These are phyloP conservation scores for Melanchra persicariae DNA, from an alignment of 2,888 invertebrate genomes.

Conservation along the genomic window DNA sequence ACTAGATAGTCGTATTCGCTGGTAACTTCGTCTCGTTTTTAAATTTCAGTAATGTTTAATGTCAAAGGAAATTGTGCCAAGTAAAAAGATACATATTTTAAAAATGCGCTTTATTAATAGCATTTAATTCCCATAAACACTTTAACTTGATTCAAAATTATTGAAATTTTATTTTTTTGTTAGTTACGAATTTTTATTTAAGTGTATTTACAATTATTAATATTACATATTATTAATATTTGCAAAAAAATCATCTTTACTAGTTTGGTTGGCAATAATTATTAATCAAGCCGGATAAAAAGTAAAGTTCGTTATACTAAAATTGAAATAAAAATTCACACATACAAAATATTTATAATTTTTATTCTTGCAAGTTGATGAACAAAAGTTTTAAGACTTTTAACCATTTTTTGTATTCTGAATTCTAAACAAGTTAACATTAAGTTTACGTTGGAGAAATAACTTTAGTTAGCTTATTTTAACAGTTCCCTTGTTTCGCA, in stretches of 20 bases:
- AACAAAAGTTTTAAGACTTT: neutral
- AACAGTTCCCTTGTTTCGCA: neutral
- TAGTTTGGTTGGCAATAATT: neutral
- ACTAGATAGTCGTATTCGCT: neutral
- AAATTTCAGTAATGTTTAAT: neutral
- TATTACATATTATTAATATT: no score
- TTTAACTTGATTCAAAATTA: no score
- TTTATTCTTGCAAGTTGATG: conserved; percentile 2
- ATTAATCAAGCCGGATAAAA: conserved; percentile 5
- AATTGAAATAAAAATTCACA: neutral
- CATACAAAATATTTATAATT: neutral
- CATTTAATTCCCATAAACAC: no score
- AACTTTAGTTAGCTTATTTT: neutral
- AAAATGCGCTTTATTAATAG: no score
- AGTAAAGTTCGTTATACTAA: conserved; percentile 1
- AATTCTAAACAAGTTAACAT: conserved; percentile 7
- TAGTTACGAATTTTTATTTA: no score
- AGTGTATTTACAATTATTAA: no score
- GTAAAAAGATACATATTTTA: neutral
- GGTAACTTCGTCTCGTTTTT: conserved; percentile 3
- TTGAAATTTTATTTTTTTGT: neutral
- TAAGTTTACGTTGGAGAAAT: conserved; percentile 1
- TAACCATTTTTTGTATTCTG: neutral
- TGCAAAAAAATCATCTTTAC: neutral
- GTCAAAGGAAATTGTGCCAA: neutral